Conservation (phyloP, 2,113 vertebrate species). For the Eulemur macaco region DNA sequence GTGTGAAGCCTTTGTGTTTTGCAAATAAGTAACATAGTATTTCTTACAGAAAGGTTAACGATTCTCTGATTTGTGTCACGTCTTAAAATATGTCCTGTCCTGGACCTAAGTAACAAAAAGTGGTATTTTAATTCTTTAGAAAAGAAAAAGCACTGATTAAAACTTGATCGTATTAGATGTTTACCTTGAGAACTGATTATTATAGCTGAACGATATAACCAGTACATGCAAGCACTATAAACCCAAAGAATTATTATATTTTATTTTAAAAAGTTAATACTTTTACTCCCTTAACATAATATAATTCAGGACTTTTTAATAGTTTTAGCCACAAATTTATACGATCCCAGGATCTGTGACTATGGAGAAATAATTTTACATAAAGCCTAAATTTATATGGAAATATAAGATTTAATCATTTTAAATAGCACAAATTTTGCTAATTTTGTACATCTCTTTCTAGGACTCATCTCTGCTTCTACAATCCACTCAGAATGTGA, state of each 20-base stretch:
- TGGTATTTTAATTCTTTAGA: background rate
- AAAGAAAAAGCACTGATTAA: background rate
- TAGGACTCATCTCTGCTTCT: constrained; percentile 93
- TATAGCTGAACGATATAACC: background rate
- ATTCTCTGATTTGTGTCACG: background rate
- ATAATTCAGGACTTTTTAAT: background rate
- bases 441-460: constrained; percentile 16
- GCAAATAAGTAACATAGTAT: background rate
- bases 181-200: background rate
- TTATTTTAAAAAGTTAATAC: background rate
- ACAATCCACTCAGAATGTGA: constrained; percentile 93
- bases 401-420: background rate
- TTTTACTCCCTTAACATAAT: background rate
- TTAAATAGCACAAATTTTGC: background rate
- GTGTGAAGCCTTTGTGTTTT: background rate
- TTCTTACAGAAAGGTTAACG: constrained; percentile 7
- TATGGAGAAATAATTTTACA: background rate
- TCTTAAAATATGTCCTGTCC: background rate
- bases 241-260: background rate
- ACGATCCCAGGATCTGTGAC: background rate
- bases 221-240: background rate
- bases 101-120: background rate
- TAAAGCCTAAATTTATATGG: background rate
- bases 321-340: background rate
- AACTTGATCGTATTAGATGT: background rate